Conservation (phyloP, 2,797 vertebrate genomes). For the Melopsittacus undulatus region DNA sequence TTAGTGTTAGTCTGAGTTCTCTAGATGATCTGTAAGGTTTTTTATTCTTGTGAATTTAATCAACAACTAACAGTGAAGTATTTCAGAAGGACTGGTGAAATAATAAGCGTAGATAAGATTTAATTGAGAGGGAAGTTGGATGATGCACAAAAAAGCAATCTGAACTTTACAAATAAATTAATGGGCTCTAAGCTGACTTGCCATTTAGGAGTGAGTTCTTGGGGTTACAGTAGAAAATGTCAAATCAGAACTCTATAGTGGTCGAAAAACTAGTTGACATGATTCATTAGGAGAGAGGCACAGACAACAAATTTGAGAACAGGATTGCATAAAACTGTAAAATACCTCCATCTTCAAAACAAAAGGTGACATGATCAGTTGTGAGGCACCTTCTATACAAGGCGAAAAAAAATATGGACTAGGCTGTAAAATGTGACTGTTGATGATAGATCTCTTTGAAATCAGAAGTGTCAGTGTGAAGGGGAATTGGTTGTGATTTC, state of each 20-base stretch:
- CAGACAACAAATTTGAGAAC: not conserved
- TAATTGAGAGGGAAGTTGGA: not conserved
- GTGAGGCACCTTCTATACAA: not conserved
- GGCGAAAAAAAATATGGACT: not conserved
- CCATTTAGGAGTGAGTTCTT: not conserved
- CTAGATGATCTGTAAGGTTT: not conserved
- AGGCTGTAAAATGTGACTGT: not conserved
- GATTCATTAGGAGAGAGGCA: not conserved
- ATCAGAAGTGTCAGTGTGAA: not conserved
- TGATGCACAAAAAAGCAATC: not conserved
- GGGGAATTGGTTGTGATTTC: not conserved
- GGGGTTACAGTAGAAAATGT: not conserved
- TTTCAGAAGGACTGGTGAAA: not conserved
- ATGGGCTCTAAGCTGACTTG: not conserved
- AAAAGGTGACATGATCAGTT: not conserved
- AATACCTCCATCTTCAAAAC: not conserved
- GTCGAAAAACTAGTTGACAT: not conserved
- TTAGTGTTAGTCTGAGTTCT: not conserved
- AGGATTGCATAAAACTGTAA: not conserved
- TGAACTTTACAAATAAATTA: not conserved
- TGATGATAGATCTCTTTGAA: not conserved
- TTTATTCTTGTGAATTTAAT: not conserved
- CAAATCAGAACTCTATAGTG: not conserved
- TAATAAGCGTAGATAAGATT: not conserved
- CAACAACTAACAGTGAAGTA: not conserved